Evolutionary conservation across 1,140 invertebrate species (phyloP), one percentile per base, ranked within the genome.

Genomic region (Sycophila sp.): DNA sequence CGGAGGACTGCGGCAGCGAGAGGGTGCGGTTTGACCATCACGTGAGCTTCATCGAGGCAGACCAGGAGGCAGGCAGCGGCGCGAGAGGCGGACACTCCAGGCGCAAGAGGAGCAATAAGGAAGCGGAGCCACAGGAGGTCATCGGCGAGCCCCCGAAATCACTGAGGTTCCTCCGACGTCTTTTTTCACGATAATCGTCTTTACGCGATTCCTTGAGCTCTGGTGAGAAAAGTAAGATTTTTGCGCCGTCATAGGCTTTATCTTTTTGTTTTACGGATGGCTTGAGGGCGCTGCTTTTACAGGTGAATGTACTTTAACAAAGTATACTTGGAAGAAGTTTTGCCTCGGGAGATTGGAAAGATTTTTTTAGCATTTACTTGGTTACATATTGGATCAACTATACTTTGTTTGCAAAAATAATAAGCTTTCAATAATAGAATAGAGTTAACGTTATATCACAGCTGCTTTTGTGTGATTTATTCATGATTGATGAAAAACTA

Each of bases 1-100:
- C 80, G 4, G 90, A 91, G 69, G 90, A 91, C 68, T 88, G 87
- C 56, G 86, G 83, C 6, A 91, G 89, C 0, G 89, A 90, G 75
- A 78, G 89, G 0, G 87, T 89, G 3, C 82, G 88, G 34, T 89
- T 89, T 70, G 88, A 89, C 69, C 88, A 89, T 75, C 88, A 88
- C 55, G 85, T 89, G 19, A 87, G 85, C 59, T 85, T 86, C 36
- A 82, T 86, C n/a, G 84, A 85, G 32, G 76, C 81, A 0, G 82
- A 84, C 53, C 76, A 81, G 40, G 83, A 84, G 64, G 10, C 47
- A 4, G 36, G n/a, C 8, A 60, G 26, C 30, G n/a, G 13, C 1
- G 19, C 34, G 36, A 74, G 65, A 36, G 79, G 40, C 55, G 62
- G 78, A 34, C 13, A 69, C 0, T 70, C 72, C 22, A 74, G 83